Base-by-base conservation (phyloP, 2,113 vertebrate species). In the Platichthys flesus region DNA sequence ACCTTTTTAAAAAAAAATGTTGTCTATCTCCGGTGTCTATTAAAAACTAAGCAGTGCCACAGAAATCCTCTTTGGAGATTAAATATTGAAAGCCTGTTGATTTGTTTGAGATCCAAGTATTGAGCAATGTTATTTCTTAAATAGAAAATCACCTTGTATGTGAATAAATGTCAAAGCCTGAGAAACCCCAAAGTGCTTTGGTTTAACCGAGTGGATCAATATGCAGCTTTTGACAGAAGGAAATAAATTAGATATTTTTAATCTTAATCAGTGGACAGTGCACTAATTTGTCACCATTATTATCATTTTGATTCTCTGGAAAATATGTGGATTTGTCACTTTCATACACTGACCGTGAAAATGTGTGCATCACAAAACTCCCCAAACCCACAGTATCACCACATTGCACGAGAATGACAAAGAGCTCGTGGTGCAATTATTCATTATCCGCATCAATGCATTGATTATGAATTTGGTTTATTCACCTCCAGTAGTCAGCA, bases 1-100 rank as follows among this genome's bases (percentile, higher is more conserved):
- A 74, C 57, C 52, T 40, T 60, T 57, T 28, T 54, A 67, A 62
- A 24, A 24, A 24, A 66, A 62, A 49, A 10, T 49, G 47, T 68
- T 64, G 26, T 78, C 57, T 66, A 16, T 68, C 58, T 79, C 31
- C 47, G 54, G 65, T 78, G 54, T 67, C 35, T 73, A 37, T 69
- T 26, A 73, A 79, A 82, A 45, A 80, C 65, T 13, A 71, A 68
- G 14, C 31, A 74, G 68, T 82, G 42, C 28, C 57, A 58, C 61
- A 59, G 66, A 76, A 67, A 47, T 78, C 20, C 61, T 59, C 14
- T 65, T 45, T 63, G 20, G n/a, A 56, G 56, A 81, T 76, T 67
- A 56, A 70, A 70, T 73, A 67, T 45, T 42, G 5, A 67, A 68
- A 64, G 45, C 37, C 10, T 74, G 16, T 67, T 56, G 35, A 71